A percentile compares a stretch with the other conserved stretches of the same genome.
These are phyloP conservation scores for Halichoeres trimaculatus DNA, from an alignment of 2,113 vertebrate species.

Conservation along the genomic window DNA sequence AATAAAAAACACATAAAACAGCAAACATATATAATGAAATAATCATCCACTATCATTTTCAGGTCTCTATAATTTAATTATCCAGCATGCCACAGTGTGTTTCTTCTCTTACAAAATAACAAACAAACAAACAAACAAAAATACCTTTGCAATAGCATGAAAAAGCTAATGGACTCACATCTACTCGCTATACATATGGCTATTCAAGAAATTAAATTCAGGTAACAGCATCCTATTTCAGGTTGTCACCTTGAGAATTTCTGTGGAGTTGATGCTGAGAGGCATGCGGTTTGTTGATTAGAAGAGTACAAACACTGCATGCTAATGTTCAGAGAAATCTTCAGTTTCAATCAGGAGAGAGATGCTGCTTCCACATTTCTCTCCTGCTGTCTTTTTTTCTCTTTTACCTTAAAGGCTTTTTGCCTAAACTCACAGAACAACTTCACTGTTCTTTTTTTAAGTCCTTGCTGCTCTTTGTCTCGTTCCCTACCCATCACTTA, in stretches of 20 bases:
- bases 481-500: not conserved
- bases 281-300: conserved; percentile 83
- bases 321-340: conserved; percentile 73
- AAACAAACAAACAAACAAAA: too few relatives aligned
- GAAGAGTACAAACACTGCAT: conserved; percentile 77
- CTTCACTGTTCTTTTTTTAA: not conserved
- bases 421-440: not conserved
- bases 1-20: too few relatives aligned
- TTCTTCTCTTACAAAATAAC: not conserved
- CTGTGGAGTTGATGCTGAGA: conserved; percentile 81
- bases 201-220: conserved; percentile 73
- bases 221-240: conserved; percentile 67
- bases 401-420: conserved; percentile 20
- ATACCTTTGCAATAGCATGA: not conserved
- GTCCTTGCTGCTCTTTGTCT: not conserved
- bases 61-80: not conserved
- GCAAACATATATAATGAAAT: not conserved
- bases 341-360: conserved; percentile 41
- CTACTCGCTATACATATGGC: conserved; percentile 7
- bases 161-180: not conserved
- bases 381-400: conserved; percentile 6
- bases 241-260: conserved; percentile 82
- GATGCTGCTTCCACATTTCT: conserved; percentile 35
- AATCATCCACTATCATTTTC: not conserved
- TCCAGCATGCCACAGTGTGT: not conserved